Percentiles rank a stretch among this genome's conserved stretches.
These are phyloP conservation scores for Bubo blakistoni DNA, from an alignment of 2,113 vertebrate genomes.

Conservation along the genomic window DNA sequence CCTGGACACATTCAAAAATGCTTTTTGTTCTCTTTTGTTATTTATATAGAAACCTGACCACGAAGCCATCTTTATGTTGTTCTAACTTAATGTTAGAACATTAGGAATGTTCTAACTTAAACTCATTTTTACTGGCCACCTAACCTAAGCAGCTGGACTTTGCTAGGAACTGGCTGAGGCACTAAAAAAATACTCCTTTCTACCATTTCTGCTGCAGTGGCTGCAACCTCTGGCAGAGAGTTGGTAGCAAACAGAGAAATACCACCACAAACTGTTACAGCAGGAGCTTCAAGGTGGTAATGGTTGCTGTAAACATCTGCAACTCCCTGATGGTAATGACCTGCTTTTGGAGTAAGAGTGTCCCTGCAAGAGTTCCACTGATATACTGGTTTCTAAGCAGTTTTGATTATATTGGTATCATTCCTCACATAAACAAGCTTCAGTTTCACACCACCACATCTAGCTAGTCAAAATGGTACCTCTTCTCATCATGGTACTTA, in stretches of 20 bases:
- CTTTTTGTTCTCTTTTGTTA: neutral
- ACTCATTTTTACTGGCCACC: neutral
- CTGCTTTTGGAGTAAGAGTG: neutral
- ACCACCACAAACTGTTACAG: neutral
- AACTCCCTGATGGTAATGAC: neutral
- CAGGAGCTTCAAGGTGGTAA: neutral
- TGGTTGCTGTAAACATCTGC: neutral
- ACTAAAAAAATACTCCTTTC: neutral
- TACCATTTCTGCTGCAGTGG: neutral
- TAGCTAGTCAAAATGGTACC: neutral
- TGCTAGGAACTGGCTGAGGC: neutral
- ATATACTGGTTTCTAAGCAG: neutral
- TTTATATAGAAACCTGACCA: neutral
- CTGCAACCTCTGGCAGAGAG: neutral
- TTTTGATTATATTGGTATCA: neutral
- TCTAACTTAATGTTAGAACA: neutral
- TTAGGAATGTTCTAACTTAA: neutral
- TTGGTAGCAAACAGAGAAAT: neutral
- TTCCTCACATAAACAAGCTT: neutral
- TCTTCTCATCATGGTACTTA: neutral
- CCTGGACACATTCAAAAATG: fast-evolving
- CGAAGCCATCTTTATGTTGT: neutral
- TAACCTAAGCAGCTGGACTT: neutral
- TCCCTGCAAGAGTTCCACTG: neutral
- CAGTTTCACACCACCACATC: neutral